Evolutionary conservation across 1,140 invertebrate genomes (phyloP), one percentile per base, ranked within the genome.

Genomic region (Ganaspis sp.): DNA sequence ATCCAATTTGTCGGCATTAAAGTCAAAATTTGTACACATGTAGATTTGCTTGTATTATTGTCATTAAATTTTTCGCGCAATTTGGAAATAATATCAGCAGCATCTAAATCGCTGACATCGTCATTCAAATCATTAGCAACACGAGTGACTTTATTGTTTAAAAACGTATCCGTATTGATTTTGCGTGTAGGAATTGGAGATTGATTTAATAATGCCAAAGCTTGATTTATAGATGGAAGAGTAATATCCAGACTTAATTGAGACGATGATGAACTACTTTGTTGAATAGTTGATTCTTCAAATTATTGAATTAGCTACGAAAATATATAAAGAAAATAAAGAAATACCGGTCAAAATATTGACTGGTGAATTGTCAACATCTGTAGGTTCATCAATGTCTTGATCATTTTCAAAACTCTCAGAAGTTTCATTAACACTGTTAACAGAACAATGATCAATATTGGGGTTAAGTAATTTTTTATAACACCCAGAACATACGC

Each of bases 251-350:
- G 70, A 76, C 74, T 79, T 58, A 79, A 15, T 58, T 73, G 26
- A 38, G 54, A 64, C 54, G 70, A 23, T 38, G 71, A 78, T 45
- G 76, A 77, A 78, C 73, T 78, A 74, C 77, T 78, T 74, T 78
- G 77, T 38, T 58, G 21, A 40, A 74, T 70, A 70, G 70, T 49
- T 77, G 34, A 77, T 73, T 77, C 76, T 73, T 69, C 26, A 26
- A n/a, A n/a, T n/a, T n/a, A n/a, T n/a, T n/a, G n/a, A 40, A 11
- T 40, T 40, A 11, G 11, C 5, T 40, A 40, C 38, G 5, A 11
- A 40, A 11, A 40, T 11, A 40, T 40, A 40, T 40, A 11, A 40
- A n/a, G n/a, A 40, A 40, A 11, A 6, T 73, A 9, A 70, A 73
- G 38, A 73, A 58, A 49, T 77, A 77, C 76, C 69, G 69, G 76